Evolutionary conservation across 2,888 invertebrate species (phyloP), one percentile per base, ranked within the genome.

Genomic region (Tiphia femorata): DNA sequence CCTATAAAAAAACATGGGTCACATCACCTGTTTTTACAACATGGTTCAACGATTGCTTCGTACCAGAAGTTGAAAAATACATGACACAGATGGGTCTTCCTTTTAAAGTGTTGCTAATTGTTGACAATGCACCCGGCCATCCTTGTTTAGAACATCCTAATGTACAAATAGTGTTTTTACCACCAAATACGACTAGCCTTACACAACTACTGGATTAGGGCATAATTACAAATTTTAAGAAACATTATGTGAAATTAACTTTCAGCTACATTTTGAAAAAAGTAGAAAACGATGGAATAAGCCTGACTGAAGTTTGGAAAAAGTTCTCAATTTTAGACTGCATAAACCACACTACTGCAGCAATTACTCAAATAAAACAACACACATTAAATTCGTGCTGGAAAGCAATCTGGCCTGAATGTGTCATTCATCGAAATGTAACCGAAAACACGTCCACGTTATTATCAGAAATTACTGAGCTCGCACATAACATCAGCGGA

Each of bases 121-220:
- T 70, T 19, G 64, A 73, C 41, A 69, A 68, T 54, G 67, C 68
- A 51, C 64, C 67, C 50, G 52, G 64, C n/a, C 68, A 70, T 55
- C 68, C 62, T 23, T 51, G 50, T 64, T 50, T 67, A 52, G 40
- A 64, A 46, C 67, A 69, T 58, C 65, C 64, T 55, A 72, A 64
- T 38, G 59, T 70, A 25, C 41, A 66, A 64, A 38, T 68, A 56
- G 51, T 60, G 30, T 62, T 58, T 49, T 73, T 67, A 63, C 62
- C 69, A 62, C 70, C 65, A 17, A 73, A 74, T 62, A 75, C 70
- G n/a, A 72, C 68, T 48, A 67, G 65, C 40, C 44, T 74, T 16
- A 49, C 75, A 42, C 73, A 76, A 64, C 72, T 70, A 42, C 42
- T 75, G 52, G 67, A 74, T 57, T 72, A 77, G 64, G 70, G 71